Conservation (phyloP, 2,113 vertebrate genomes). For the Cacatua alba region DNA sequence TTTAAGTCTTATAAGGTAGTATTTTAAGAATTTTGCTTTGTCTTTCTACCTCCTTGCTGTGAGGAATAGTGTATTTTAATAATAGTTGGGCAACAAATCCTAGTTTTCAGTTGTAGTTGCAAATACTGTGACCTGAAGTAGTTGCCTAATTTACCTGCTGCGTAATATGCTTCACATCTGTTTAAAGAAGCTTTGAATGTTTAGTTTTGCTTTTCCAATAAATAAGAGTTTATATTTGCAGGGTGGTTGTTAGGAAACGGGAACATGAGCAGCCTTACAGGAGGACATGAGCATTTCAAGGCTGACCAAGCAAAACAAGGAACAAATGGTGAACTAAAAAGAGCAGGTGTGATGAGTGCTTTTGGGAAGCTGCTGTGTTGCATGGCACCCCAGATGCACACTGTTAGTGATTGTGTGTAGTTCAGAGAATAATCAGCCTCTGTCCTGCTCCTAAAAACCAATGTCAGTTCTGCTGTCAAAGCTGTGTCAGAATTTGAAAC, state of each 20-base stretch:
- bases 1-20: slow-evolving; percentile 96
- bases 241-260: not conserved
- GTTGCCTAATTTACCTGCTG: not conserved
- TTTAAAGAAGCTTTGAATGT: not conserved
- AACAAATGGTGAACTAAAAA: not conserved
- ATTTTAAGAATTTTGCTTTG: not conserved
- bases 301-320: not conserved
- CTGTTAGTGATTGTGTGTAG: not conserved
- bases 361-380: not conserved
- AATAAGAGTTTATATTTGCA: not conserved
- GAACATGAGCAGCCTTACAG: not conserved
- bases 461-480: not conserved
- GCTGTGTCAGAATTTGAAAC: not conserved
- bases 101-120: not conserved
- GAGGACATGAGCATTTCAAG: not conserved
- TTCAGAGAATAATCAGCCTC: not conserved
- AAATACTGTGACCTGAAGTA: not conserved
- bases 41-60: not conserved
- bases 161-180: not conserved
- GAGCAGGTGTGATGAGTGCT: not conserved
- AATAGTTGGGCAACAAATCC: not conserved
- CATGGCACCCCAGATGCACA: not conserved
- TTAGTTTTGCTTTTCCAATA: not conserved
- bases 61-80: not conserved
- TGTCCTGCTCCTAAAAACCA: not conserved